These are phyloP conservation scores for Ophioninae sp. DNA, from an alignment of 2,888 invertebrate genomes.

Conservation along the genomic window DNA sequence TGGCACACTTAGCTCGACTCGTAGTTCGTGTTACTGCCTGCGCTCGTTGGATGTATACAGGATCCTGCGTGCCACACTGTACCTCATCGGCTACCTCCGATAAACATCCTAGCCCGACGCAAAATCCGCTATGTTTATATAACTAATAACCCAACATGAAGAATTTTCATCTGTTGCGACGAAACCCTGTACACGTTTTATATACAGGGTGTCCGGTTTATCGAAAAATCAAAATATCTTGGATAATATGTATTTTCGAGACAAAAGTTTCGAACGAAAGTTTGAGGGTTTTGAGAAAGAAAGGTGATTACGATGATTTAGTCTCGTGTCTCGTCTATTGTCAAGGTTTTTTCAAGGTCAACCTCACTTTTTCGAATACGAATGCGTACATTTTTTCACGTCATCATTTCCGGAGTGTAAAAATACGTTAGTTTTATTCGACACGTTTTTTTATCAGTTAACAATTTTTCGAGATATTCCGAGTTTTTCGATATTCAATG, in stretches of 20 bases:
- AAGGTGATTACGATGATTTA: not conserved
- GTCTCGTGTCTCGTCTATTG: not conserved
- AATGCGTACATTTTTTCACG: not conserved
- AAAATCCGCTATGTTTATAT: constrained; percentile 29
- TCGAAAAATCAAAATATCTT: not conserved
- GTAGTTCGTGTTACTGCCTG: constrained; percentile 63
- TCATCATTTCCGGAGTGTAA: not conserved
- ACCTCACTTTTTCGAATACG: not conserved
- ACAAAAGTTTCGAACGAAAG: not conserved
- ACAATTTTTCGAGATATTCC: not conserved
- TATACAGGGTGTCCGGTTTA: not conserved
- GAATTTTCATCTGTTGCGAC: not conserved
- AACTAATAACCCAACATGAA: constrained; percentile 11
- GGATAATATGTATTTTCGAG: not conserved
- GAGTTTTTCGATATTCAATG: not conserved
- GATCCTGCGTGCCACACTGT: constrained; percentile 69
- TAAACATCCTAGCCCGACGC: constrained; percentile 69
- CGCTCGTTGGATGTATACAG: constrained; percentile 66
- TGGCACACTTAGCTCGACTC: constrained; percentile 78
- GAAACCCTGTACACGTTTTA: not conserved
- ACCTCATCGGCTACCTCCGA: constrained; percentile 59
- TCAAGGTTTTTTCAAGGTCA: not conserved
- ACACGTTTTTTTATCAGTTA: not conserved
- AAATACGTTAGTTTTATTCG: not conserved
- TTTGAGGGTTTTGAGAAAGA: not conserved